phyloP scores from a whole-genome alignment of 2,888 invertebrate species.

The Lucinisca nassula region DNA sequence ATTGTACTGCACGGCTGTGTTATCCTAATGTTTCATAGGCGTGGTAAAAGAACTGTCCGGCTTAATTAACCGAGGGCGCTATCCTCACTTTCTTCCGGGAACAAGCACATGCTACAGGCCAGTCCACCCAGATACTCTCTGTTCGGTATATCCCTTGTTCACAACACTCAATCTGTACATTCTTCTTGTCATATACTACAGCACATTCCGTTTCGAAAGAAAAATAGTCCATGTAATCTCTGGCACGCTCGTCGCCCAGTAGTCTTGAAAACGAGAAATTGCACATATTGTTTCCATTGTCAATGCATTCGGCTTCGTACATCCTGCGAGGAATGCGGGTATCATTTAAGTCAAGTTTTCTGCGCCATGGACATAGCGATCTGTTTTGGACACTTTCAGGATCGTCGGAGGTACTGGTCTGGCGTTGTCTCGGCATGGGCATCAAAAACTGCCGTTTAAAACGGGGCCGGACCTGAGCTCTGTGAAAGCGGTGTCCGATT shows the following conservation, averaged over 20 bases:
- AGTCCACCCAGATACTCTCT: constrained; percentile 31
- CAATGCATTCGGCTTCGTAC: constrained; percentile 50
- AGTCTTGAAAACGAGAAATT: constrained; percentile 29
- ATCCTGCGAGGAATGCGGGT: constrained; percentile 50
- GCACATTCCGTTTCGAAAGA: constrained; percentile 59
- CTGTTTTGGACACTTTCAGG: constrained; percentile 21
- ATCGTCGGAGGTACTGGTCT: not conserved
- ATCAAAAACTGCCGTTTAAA: constrained; percentile 30
- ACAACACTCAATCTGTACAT: constrained; percentile 51
- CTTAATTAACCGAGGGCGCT: not conserved
- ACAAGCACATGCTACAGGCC: constrained; percentile 66
- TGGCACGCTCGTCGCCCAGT: not conserved
- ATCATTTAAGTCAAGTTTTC: constrained; percentile 22
- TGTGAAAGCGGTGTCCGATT: not conserved
- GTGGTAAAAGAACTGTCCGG: too few species aligned
- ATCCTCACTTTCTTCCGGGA: constrained; percentile 35
- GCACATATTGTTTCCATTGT: constrained; percentile 49
- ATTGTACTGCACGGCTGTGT: too few species aligned
- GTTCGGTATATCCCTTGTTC: constrained; percentile 36
- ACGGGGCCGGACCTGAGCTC: not conserved
- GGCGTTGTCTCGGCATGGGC: constrained; percentile 14
- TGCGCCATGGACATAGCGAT: constrained; percentile 58
- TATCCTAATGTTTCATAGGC: too few species aligned
- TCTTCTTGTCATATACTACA: constrained; percentile 22
- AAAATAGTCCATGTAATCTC: not conserved